A percentile compares a stretch with the other conserved stretches of the same genome.
phyloP scores from a whole-genome alignment of 2,797 vertebrate genomes.

The Percopsis omiscomaycus region DNA sequence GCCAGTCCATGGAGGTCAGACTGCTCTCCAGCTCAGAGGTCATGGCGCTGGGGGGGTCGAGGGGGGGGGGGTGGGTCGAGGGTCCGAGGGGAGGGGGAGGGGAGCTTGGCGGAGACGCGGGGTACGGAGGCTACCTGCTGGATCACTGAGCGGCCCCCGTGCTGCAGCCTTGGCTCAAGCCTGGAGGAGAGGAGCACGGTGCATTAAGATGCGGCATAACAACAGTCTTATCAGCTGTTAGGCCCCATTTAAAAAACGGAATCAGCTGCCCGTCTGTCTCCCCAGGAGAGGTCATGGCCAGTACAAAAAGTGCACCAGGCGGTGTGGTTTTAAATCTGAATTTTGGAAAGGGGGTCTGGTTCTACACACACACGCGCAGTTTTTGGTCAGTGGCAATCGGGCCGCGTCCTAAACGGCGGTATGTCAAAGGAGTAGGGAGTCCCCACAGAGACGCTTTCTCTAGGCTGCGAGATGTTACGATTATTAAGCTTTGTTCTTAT shows the following conservation, averaged over 20 bases:
- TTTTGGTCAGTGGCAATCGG: too few relatives aligned
- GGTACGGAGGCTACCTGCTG: slow-evolving; percentile 28
- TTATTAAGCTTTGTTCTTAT: too few relatives aligned
- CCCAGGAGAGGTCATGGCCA: too few relatives aligned
- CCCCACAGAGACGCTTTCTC: too few relatives aligned
- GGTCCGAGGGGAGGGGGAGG: background rate
- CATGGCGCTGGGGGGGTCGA: slow-evolving; percentile 60
- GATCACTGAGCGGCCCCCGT: slow-evolving; percentile 66
- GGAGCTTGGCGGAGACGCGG: slow-evolving; percentile 39
- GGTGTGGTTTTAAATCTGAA: too few relatives aligned
- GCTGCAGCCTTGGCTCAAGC: slow-evolving; percentile 68
- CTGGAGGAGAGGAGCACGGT: slow-evolving; percentile 51
- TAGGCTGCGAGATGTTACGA: too few relatives aligned
- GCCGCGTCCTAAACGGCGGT: too few relatives aligned
- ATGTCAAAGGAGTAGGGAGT: background rate
- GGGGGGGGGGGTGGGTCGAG: slow-evolving; percentile 19
- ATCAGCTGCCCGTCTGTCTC: too few relatives aligned
- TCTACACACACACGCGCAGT: slow-evolving; percentile 34
- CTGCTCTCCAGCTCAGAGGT: slow-evolving; percentile 90
- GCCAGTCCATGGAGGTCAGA: slow-evolving; percentile 89
- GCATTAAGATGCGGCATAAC: too few relatives aligned
- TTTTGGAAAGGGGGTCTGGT: slow-evolving; percentile 53
- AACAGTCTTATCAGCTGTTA: too few relatives aligned
- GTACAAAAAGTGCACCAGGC: too few relatives aligned
- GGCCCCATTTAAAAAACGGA: too few relatives aligned